Evolutionary conservation across 1,140 invertebrate species (phyloP).

Genomic region (Drosophila equinoxialis): DNA sequence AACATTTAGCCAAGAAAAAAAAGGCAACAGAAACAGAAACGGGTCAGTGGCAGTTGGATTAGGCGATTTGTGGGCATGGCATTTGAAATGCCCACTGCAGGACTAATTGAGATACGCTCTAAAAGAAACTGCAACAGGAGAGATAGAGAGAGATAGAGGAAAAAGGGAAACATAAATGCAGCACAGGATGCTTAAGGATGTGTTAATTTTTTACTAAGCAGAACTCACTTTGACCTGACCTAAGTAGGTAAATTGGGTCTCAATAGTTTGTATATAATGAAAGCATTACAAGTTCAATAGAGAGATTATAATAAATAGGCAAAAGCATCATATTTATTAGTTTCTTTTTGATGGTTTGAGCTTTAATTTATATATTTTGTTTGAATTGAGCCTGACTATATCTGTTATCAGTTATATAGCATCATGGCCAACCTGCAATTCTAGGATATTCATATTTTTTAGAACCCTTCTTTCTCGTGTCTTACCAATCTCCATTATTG

Average conservation of each 20-base stretch:
- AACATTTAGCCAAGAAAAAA: slow-evolving; percentile 63
- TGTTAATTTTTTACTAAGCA: slow-evolving; percentile 70
- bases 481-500: too few relatives aligned
- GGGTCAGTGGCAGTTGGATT: slow-evolving; percentile 59
- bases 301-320: too few relatives aligned
- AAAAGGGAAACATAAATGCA: slow-evolving; percentile 22
- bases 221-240: slow-evolving; percentile 24
- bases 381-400: too few relatives aligned
- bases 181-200: slow-evolving; percentile 52
- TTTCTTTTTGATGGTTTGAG: too few relatives aligned
- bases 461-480: too few relatives aligned
- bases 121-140: slow-evolving; percentile 16
- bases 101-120: slow-evolving; percentile 64
- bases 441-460: too few relatives aligned
- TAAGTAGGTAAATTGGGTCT: slow-evolving; percentile 15
- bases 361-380: too few relatives aligned
- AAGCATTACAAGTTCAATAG: too few relatives aligned
- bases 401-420: too few relatives aligned
- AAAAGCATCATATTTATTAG: too few relatives aligned
- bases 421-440: too few relatives aligned
- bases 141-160: not conserved
- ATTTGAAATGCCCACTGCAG: slow-evolving; percentile 74
- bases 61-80: slow-evolving; percentile 68
- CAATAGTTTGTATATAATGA: not conserved
- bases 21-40: not conserved